Evolutionary conservation across 2,797 vertebrate species (phyloP), one percentile per base, ranked within the genome.

Genomic region (Staurois parvus): DNA sequence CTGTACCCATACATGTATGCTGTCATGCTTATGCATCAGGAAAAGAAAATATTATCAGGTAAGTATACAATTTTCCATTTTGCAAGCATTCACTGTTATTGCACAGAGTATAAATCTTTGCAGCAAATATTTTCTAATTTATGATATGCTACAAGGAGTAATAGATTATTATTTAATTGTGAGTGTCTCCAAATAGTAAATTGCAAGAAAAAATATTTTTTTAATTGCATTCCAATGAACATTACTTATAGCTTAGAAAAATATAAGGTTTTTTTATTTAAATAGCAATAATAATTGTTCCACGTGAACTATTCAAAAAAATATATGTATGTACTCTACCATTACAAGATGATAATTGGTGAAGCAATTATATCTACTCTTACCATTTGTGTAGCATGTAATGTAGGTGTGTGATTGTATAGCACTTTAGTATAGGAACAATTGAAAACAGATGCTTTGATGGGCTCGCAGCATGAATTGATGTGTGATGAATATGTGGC

Each of bases 401-500:
- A 72, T 59, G 52, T 59, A 59, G 52, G 52, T 21, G 19, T 24
- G 52, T 59, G 21, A 59, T 9, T 59, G 68, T 40, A 32, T 24
- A 34, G 45, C 45, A 70, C 28, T 72, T 72, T 28, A 52, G 79
- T 26, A 56, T 69, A 29, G 3, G 40, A 70, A 70, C 21, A 69
- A 80, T 80, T 56, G 48, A 42, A 52, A 70, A 80, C 42, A 80
- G 66, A 59, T 80, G 67, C 21, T 80, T 45, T 56, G 29, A 68
- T 70, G 12, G 29, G 7, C 32, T 72, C 45, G 26, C 30, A 6
- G 79, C 26, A 37, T 80, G 24, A 72, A 37, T 52, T 80, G 67
- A 80, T 80, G 68, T 80, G 42, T 72, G 12, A 80, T 72, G 68
- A 80, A 72, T 72, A 8, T 72, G 45, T 56, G 78, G 78, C 24